These are phyloP conservation scores for Pterocles burchelli DNA, from an alignment of 2,113 vertebrate species.

Conservation along the genomic window DNA sequence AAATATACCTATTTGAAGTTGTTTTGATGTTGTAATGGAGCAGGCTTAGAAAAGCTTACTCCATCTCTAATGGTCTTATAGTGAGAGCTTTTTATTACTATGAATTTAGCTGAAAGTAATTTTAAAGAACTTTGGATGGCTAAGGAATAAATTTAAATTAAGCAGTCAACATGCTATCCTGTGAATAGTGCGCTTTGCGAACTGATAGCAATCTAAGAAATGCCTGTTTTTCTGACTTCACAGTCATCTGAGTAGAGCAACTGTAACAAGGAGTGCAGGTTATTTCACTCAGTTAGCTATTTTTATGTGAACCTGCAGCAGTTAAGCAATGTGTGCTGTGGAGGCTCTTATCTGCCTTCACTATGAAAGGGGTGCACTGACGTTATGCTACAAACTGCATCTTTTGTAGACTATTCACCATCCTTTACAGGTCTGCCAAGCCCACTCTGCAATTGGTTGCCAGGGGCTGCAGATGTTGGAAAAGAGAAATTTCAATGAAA, in stretches of 20 bases:
- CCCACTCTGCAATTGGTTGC: conserved; percentile 52
- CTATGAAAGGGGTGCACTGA: not conserved
- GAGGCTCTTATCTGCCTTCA: not conserved
- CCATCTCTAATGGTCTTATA: not conserved
- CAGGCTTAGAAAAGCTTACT: not conserved
- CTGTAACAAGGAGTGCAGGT: not conserved
- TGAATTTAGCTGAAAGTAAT: not conserved
- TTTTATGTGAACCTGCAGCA: not conserved
- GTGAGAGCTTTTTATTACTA: not conserved
- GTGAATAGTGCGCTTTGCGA: not conserved
- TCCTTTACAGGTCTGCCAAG: conserved; percentile 60
- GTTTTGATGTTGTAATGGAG: not conserved
- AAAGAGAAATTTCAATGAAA: conserved; percentile 76
- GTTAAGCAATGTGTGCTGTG: not conserved
- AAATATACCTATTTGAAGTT: not conserved
- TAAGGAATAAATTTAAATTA: not conserved
- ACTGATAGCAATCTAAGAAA: not conserved
- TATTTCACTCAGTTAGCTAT: not conserved
- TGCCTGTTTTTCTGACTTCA: not conserved
- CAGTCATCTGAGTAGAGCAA: not conserved
- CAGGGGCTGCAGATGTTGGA: conserved; percentile 68
- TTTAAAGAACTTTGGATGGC: not conserved
- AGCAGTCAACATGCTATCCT: not conserved
- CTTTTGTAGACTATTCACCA: conserved; percentile 52
- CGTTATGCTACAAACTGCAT: conserved; percentile 31